Evolutionary conservation across 2,113 vertebrate genomes (phyloP), one percentile per base, ranked within the genome.

Genomic region (Albula glossodonta): DNA sequence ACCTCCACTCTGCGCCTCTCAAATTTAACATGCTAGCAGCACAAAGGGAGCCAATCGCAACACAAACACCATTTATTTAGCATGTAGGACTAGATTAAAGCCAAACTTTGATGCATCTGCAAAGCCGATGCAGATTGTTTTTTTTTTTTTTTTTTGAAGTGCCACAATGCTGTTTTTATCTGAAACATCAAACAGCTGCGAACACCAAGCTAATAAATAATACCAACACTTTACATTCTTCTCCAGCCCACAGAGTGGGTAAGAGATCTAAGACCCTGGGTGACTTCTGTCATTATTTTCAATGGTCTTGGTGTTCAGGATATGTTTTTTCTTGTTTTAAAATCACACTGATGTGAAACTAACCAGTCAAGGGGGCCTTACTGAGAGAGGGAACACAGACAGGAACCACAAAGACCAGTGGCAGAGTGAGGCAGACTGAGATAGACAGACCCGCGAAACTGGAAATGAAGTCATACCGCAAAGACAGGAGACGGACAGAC

Each of bases 1-100:
- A 93, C 93, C 93, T 5, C 60, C 48, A 25, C 82, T 88, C 93
- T 83, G 88, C 90, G 88, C 88, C 92, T 85, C 92, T 93, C 92
- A 93, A 89, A 90, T 91, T 93, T 17, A 84, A 77, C 25, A 74
- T 57, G 12, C 74, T 53, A 92, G 92, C 90, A 92, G 91, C 92
- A 93, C 90, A 84, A 50, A 78, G 19, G 49, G 70, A 85, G 5
- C 25, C 12, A 25, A 78, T 56, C 31, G 41, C 78, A 48, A 6
- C 15, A 17, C 11, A 12, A 70, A 70, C 17, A 5, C 66, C 41
- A 17, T 79, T 79, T 50, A 79, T 79, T 79, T 79, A 79, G 15
- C 78, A 79, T 50, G 78, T 49, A 49, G 3, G 78, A 50, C 78
- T 79, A 49, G 8, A 79, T 50, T 79, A 50, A 50, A 79, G 70